phyloP scores from a whole-genome alignment of 2,113 vertebrate species.

The Dipodomys spectabilis region DNA sequence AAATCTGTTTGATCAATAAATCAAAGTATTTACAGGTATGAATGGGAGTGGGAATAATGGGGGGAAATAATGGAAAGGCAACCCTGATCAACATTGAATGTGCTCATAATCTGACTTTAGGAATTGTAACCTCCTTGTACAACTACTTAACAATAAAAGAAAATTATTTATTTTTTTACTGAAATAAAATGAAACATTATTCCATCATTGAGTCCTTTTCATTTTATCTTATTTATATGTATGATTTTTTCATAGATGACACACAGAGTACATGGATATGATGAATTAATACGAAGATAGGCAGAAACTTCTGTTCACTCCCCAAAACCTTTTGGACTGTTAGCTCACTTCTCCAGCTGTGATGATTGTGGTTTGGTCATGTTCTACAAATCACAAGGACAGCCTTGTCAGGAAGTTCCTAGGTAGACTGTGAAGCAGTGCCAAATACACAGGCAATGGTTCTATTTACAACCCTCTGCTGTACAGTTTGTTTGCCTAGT shows the following conservation, averaged over 20 bases:
- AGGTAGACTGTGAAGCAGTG: conserved; percentile 43
- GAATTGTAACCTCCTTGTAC: too few relatives aligned
- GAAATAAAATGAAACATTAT: conserved; percentile 33
- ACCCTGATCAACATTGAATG: too few relatives aligned
- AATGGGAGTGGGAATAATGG: too few relatives aligned
- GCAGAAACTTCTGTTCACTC: conserved; percentile 8
- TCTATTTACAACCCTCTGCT: conserved; percentile 49
- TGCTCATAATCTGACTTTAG: too few relatives aligned
- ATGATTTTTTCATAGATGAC: conserved; percentile 14
- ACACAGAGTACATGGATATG: background rate
- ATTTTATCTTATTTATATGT: background rate
- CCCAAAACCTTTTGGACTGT: background rate
- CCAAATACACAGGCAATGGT: conserved; percentile 38
- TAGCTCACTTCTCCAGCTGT: background rate
- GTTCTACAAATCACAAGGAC: conserved; percentile 51
- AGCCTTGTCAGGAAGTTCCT: conserved; percentile 39
- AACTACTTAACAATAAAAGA: background rate
- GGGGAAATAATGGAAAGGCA: too few relatives aligned
- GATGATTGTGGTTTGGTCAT: conserved; percentile 41
- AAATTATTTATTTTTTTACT: conserved; percentile 54
- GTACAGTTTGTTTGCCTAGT: conserved; percentile 55
- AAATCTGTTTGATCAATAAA: conserved; percentile 57
- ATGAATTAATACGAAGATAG: conserved; percentile 31
- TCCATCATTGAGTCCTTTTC: conserved; percentile 38
- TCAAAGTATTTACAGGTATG: background rate